Percentiles rank a stretch among this genome's conserved stretches.
phyloP scores from a whole-genome alignment of 2,113 vertebrate species.

The Chelonoidis abingdonii region DNA sequence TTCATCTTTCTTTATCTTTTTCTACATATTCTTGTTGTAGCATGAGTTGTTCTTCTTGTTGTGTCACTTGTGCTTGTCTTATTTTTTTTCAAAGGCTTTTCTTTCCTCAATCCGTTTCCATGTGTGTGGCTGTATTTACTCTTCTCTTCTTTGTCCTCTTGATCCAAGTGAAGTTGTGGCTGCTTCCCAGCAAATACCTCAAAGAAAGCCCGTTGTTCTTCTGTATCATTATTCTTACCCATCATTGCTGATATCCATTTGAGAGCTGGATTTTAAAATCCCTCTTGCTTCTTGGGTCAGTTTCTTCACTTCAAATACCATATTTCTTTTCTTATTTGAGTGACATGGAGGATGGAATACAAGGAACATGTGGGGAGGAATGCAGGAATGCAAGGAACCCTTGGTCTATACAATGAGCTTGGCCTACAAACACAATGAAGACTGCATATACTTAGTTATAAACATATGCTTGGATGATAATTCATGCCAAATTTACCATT shows the following conservation, averaged over 20 bases:
- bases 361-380: not conserved
- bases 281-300: not conserved
- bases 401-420: too few relatives aligned
- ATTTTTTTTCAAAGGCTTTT: not conserved
- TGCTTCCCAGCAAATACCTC: not conserved
- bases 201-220: not conserved
- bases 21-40: too few relatives aligned
- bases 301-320: not conserved
- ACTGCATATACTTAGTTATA: not conserved
- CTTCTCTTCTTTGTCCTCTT: not conserved
- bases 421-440: not conserved
- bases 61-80: not conserved
- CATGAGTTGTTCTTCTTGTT: not conserved
- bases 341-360: not conserved
- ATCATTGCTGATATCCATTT: not conserved
- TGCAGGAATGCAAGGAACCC: not conserved
- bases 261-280: not conserved
- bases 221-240: not conserved
- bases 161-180: not conserved
- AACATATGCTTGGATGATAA: not conserved
- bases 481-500: not conserved
- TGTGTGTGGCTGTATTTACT: not conserved
- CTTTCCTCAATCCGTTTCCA: not conserved
- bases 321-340: not conserved
- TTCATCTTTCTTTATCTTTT: not conserved